These are phyloP conservation scores for Pygoscelis antarcticus DNA, from an alignment of 2,113 vertebrate species.

Conservation along the genomic window DNA sequence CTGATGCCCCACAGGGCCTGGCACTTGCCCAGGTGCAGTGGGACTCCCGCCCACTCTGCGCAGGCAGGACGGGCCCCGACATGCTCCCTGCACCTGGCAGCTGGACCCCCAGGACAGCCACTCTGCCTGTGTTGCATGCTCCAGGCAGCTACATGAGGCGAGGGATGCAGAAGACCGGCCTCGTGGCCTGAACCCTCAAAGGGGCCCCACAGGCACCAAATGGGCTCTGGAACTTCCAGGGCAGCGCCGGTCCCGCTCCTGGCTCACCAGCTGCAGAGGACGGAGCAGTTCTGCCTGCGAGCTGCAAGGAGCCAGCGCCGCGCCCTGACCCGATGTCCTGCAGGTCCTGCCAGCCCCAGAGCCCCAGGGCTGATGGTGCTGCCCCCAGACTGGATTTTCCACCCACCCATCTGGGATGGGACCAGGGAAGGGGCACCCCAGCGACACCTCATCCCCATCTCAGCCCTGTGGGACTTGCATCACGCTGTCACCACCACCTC, in stretches of 20 bases:
- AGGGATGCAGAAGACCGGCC: background rate
- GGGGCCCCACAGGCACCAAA: background rate
- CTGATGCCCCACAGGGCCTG: rapidly evolving
- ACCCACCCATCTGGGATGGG: background rate
- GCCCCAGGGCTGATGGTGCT: background rate
- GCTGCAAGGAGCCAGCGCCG: no score
- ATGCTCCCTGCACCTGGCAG: background rate
- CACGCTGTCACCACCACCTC: background rate
- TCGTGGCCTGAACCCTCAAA: rapidly evolving
- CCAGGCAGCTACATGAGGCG: background rate
- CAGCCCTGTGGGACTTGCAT: background rate
- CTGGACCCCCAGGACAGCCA: no score
- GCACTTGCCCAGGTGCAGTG: rapidly evolving
- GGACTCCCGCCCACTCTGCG: background rate
- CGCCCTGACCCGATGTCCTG: rapidly evolving
- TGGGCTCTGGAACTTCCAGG: background rate
- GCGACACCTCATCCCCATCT: rapidly evolving
- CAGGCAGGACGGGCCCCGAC: rapidly evolving
- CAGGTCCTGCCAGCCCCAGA: background rate
- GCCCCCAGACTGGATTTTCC: background rate
- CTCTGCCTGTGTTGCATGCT: background rate
- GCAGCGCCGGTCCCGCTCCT: background rate
- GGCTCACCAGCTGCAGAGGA: background rate
- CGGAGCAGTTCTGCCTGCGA: background rate
- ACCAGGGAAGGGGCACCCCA: background rate